Evolutionary conservation across 2,888 invertebrate species (phyloP).

Genomic region (Drosophila subquinaria): DNA sequence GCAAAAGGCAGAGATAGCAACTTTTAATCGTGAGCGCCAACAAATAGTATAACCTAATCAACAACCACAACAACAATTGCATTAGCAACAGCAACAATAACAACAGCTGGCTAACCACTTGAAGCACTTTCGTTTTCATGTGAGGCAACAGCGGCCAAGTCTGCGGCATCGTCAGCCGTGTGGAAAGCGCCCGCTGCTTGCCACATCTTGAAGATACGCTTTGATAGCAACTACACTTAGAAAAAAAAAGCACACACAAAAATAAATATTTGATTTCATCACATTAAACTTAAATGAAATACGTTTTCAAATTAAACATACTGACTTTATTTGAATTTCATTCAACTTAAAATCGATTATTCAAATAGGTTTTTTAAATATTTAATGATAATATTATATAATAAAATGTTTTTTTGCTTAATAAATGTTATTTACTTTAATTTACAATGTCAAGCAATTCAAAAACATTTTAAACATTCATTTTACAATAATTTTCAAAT

Average conservation of each 20-base stretch:
- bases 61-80: conserved; percentile 23
- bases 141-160: conserved; percentile 56
- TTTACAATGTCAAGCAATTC: no score
- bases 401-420: no score
- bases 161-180: conserved; percentile 50
- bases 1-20: conserved; percentile 46
- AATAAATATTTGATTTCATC: background rate
- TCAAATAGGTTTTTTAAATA: no score
- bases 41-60: conserved; percentile 47
- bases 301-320: no score
- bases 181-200: conserved; percentile 71
- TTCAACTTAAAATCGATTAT: no score
- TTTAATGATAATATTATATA: no score
- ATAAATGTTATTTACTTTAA: no score
- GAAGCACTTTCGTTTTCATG: conserved; percentile 84
- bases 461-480: no score
- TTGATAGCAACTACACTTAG: conserved; percentile 29
- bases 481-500: no score
- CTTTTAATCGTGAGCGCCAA: conserved; percentile 62
- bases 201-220: conserved; percentile 70
- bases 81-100: conserved; percentile 31
- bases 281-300: background rate
- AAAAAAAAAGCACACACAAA: background rate
- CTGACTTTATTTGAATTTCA: no score
- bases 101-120: conserved; percentile 73